Evolutionary conservation across 2,888 invertebrate species (phyloP).

Genomic region (Tetranychus piercei): DNA sequence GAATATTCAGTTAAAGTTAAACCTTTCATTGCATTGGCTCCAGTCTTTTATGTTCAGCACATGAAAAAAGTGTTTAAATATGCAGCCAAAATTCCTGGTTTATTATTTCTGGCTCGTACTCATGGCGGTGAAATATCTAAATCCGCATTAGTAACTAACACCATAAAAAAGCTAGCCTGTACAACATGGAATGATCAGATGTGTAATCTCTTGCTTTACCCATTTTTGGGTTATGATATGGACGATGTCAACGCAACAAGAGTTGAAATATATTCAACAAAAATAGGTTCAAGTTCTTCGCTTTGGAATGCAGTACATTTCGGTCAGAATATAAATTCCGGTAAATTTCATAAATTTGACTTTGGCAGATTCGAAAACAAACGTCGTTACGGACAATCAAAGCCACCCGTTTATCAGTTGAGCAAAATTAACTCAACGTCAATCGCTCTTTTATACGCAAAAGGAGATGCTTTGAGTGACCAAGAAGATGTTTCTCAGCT

Average conservation of each 20-base stretch:
- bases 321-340: not conserved
- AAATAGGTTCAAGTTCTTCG: not conserved
- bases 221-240: not conserved
- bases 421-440: not conserved
- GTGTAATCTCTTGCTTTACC: not conserved
- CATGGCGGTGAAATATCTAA: not conserved
- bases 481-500: not conserved
- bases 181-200: too few relatives aligned
- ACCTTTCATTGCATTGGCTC: not conserved
- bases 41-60: not conserved
- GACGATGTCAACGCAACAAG: not conserved
- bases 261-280: not conserved
- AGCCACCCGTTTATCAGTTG: not conserved
- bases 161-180: not conserved
- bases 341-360: not conserved
- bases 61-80: not conserved
- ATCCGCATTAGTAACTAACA: not conserved
- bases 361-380: not conserved
- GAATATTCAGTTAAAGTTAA: not conserved
- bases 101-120: not conserved
- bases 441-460: slow-evolving; percentile 3
- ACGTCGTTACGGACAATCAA: not conserved
- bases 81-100: not conserved
- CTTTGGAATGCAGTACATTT: slow-evolving; percentile 8
- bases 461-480: not conserved